A percentile compares a stretch with the other conserved stretches of the same genome.
Conservation (phyloP, 2,888 invertebrate species). For the Andrena bucephala region DNA sequence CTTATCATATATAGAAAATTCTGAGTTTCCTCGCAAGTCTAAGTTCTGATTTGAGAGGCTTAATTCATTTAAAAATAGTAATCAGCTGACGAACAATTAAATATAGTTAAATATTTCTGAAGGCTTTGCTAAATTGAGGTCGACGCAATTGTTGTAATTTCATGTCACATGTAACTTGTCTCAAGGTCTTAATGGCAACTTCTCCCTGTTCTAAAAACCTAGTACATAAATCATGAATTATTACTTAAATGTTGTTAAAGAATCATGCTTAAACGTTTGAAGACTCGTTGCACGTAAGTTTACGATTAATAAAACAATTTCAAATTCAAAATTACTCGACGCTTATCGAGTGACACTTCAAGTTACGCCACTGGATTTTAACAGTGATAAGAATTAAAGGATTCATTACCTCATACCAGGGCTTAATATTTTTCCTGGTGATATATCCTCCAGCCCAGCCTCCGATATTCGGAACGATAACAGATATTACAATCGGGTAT, state of each 20-base stretch:
- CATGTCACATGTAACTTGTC: background rate
- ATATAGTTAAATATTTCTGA: background rate
- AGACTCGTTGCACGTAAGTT: background rate
- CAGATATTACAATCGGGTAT: constrained; percentile 74
- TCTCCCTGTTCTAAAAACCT: background rate
- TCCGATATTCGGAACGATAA: constrained; percentile 89
- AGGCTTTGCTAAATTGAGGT: background rate
- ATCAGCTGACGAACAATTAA: background rate
- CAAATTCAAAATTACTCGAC: background rate
- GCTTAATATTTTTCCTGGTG: constrained; percentile 88
- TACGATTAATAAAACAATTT: background rate
- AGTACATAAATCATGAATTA: background rate
- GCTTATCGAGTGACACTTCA: background rate
- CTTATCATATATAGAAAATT: background rate
- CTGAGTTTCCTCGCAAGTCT: background rate
- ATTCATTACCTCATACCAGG: constrained; percentile 89
- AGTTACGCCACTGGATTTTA: constrained; percentile 3
- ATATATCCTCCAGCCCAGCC: constrained; percentile 89
- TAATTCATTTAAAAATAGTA: constrained; percentile 3
- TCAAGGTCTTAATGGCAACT: background rate
- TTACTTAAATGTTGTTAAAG: background rate
- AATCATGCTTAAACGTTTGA: background rate
- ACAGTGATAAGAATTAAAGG: constrained; percentile 4
- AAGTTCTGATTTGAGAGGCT: background rate
- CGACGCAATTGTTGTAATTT: background rate